phyloP scores from a whole-genome alignment of 1,140 invertebrate species.

The Rhyzopertha dominica region DNA sequence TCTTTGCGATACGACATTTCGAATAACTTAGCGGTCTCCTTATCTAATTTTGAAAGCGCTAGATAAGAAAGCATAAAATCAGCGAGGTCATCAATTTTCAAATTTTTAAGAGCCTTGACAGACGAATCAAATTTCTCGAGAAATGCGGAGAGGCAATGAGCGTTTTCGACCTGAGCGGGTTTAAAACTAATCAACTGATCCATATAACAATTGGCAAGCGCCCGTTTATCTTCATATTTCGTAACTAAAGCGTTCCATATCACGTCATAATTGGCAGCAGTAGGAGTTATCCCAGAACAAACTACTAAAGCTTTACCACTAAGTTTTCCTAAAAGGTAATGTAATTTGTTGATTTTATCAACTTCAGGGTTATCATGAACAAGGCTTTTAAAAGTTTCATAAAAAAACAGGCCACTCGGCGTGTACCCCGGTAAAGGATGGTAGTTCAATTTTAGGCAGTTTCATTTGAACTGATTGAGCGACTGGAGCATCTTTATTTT shows the following conservation, averaged over 20 bases:
- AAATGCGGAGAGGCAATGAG: conserved; percentile 1
- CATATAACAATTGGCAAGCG: neutral
- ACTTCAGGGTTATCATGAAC: conserved; percentile 9
- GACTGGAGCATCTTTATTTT: no score
- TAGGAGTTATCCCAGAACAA: conserved; percentile 4
- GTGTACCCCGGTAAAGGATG: neutral
- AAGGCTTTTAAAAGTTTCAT: conserved; percentile 1
- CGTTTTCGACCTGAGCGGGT: neutral
- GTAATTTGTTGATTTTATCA: conserved; percentile 6
- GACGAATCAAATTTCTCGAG: conserved; percentile 7
- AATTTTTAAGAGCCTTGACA: conserved; percentile 2
- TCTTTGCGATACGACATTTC: conserved; percentile 2
- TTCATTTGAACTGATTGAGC: no score
- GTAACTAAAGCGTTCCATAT: neutral
- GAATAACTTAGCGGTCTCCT: neutral
- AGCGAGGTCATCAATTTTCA: neutral
- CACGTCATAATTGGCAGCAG: conserved; percentile 6
- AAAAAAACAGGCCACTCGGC: conserved; percentile 2
- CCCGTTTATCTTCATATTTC: conserved; percentile 7
- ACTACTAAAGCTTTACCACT: conserved; percentile 1
- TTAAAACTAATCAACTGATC: no score
- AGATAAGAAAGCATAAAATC: neutral
- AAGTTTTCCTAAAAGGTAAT: conserved; percentile 2
- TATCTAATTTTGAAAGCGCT: conserved; percentile 1
- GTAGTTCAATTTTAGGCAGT: conserved; percentile 8